Base-by-base conservation (phyloP, 2,797 vertebrate species). In the Tenualosa thibaudeaui region DNA sequence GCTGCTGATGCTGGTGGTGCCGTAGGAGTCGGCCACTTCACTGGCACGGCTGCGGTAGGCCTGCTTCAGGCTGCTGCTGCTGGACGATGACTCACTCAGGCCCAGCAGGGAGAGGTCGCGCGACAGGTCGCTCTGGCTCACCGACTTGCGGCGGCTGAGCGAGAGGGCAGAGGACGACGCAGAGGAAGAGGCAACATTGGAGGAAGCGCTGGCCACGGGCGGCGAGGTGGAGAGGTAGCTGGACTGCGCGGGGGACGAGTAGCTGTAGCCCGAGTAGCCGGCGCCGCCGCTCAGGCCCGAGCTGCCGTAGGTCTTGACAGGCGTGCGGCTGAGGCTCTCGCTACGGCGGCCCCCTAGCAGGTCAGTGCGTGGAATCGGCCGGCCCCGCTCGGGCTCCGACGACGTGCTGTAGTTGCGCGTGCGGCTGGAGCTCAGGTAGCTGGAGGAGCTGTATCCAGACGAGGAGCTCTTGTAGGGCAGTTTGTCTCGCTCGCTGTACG, bases 81-180 rank as follows among this genome's bases (percentile, higher is more conserved):
- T 91, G 5, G 94, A 94, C 5, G 95, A 53, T 26, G 93, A 88
- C 13, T 97, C 94, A 4, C 86, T 93, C 54, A 97, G 83, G 65
- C 92, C 94, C 89, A 99, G 94, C 87, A 94, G 94, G 2, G 97
- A 95, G 85, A 99, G 93, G 88, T 98, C 97, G 84, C 92, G 94
- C 7, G 95, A 96, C 94, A 99, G 90, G 93, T 99, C 98, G 0
- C 95, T 97, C 89, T 99, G 98, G 92, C 97, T 99, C 87, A 95
- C 93, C 0, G 97, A 98, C 90, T 96, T 98, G 83, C 95, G 96
- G 51, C 96, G 96, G 90, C 86, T 96, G 84, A 99, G 95, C 0
- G 92, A 93, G 88, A 93, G 89, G 87, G 95, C 89, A 88, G 93
- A 92, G 84, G 92, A 22, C 56, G 96, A 65, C 19, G 26, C 40